phyloP scores from a whole-genome alignment of 2,113 vertebrate genomes.

The Nipponia nippon region DNA sequence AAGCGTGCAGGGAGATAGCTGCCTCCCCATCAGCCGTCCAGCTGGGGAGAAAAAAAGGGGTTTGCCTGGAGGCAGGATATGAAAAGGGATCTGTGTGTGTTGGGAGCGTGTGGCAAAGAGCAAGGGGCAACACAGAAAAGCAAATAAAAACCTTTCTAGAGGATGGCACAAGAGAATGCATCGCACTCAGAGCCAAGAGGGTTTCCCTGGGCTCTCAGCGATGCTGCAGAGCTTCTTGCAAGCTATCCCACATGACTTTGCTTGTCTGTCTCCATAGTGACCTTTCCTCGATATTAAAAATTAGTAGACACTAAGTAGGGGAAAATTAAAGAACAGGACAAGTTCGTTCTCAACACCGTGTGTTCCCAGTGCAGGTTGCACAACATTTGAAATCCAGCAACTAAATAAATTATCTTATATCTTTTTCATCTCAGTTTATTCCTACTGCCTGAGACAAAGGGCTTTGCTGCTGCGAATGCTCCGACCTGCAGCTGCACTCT shows the following conservation, averaged over 20 bases:
- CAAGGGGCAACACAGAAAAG: background rate
- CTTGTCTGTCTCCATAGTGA: background rate
- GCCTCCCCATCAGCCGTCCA: background rate
- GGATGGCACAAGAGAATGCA: background rate
- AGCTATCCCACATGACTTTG: accelerated
- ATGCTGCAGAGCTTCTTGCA: background rate
- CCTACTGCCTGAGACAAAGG: background rate
- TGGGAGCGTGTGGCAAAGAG: background rate
- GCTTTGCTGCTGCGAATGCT: background rate
- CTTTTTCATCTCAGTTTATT: slow-evolving; percentile 26
- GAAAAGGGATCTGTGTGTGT: background rate
- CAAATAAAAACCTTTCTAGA: background rate
- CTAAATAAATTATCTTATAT: background rate
- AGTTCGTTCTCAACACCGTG: accelerated
- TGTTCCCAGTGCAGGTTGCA: background rate
- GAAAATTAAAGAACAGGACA: background rate
- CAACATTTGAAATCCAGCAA: background rate
- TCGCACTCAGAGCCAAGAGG: background rate
- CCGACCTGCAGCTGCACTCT: background rate
- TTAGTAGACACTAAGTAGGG: background rate
- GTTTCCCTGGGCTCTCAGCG: background rate
- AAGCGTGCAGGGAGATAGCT: background rate
- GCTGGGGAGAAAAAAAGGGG: background rate
- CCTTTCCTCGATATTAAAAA: background rate
- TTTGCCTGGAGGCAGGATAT: background rate